Evolutionary conservation across 2,113 vertebrate genomes (phyloP), one percentile per base, ranked within the genome.

Genomic region (Alligator mississippiensis): DNA sequence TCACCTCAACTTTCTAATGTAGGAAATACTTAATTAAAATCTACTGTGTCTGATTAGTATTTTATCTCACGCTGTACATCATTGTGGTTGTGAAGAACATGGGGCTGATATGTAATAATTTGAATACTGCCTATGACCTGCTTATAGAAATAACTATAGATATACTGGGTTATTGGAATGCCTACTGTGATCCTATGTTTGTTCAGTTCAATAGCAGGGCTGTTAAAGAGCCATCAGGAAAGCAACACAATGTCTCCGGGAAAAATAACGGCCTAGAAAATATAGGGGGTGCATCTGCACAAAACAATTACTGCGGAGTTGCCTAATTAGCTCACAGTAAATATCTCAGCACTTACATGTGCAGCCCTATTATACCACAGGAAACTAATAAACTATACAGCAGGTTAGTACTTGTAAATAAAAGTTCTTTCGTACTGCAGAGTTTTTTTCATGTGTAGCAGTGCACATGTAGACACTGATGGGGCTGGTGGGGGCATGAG

Each of bases 61-160:
- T 93, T 96, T 91, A 89, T 95, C 94, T 91, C 63, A 57, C 11
- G 84, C 87, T 86, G 82, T 62, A 21, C 11, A 61, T 63, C 30
- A 8, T 1, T 77, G 30, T 79, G 14, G 3, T 58, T 84, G 25
- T 22, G 16, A 90, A 87, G 24, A 6, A 2, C 11, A 1, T 64
- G n/a, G 81, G 28, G 28, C 12, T 25, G 21, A n/a, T 2, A 22
- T 85, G 62, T 47, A 59, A 72, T 89, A 72, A 90, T 78, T 10
- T 82, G 17, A 78, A n/a, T 66, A 16, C 9, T 81, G 3, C 3
- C 77, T 68, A 55, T 77, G 14, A 10, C 5, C 2, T 87, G 15
- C 61, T 79, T 84, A 18, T 64, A 82, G 80, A 84, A 88, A 76
- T 1, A 19, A 3, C 68, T 84, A 68, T 24, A 81, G 30, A 3